Base-by-base conservation (phyloP, 1,140 invertebrate species). In the Atta cephalotes region DNA sequence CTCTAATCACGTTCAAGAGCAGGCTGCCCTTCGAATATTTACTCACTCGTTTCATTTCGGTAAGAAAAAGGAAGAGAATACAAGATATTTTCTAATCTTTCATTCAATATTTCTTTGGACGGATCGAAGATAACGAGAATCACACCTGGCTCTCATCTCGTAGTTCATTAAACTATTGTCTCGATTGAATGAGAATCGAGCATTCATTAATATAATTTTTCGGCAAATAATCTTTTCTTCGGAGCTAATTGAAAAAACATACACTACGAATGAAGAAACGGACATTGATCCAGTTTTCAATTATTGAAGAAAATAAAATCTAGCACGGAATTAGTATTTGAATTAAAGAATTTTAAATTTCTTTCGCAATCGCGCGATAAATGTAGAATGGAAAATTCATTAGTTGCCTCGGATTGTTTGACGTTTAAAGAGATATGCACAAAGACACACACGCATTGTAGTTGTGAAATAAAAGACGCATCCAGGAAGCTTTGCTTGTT, bases 21-120 rank as follows among this genome's bases (percentile, higher is more conserved):
- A 92, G 88, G 72, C 90, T 79, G 76, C 68, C 65, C 51, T 71
- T 89, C 58, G 89, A 84, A 77, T 90, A 79, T 90, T 90, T 90
- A 86, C 87, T 87, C 74, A 66, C 53, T 66, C 87, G 86, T 80
- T 89, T 93, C 89, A 91, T 93, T 72, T 86, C 86, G 70, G 28
- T 74, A 58, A 58, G 25, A 25, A 45, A 14, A 39, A 49, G 21
- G 12, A 31, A 18, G 9, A 14, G 7, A 21, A 1, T 12, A 49
- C 25, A 18, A 16, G 18, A 74, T 18, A 12, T 25, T 7, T 76
- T 3, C 16, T 14, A 68, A 39, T 53, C 28, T 49, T 14, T 78
- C 60, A 51, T 79, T 39, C 45, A 25, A 88, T 16, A 68, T 65
- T 56, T 25, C 31, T 63, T 63, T 88, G 89, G 86, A 90, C 89